Base-by-base conservation (phyloP, 2,113 vertebrate genomes). In the Sinosuthora webbiana region DNA sequence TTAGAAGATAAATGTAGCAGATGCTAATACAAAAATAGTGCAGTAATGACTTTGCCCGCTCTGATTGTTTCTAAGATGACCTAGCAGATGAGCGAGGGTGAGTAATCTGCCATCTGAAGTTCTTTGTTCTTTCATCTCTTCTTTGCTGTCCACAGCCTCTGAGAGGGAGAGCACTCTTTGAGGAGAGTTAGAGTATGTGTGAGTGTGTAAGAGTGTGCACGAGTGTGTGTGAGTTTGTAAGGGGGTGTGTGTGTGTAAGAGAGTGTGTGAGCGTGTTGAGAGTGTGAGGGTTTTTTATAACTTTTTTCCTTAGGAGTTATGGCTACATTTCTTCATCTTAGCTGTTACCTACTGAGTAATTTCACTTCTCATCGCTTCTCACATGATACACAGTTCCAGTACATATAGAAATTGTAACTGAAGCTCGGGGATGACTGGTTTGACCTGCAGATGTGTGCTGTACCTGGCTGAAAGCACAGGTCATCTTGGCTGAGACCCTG, bases 11-110 rank as follows among this genome's bases (percentile, higher is more conserved):
- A 92, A 89, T 56, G 56, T 59, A 71, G 69, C 89, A 89, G 86
- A 92, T 85, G 49, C 79, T 85, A 82, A 52, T 63, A 84, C 83
- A 90, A 9, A 11, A 90, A 89, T 95, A 92, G 37, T 71, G 60
- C 60, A 87, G 92, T 84, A 71, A 75, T 86, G 76, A 60, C 88
- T 94, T 81, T 23, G 78, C 70, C 69, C 81, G 88, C 56, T 84
- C 86, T 87, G 90, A 75, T 92, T 71, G 73, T 93, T 97, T 90
- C 39, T 68, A 8, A 81, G 86, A 82, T 95, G 94, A 94, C 94
- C 89, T 60, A 56, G 84, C 63, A 89, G 94, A 22, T 1, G 7
- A 92, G 73, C 0, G 45, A 92, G 84, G 44, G 49, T 78, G 92
- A 86, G 47, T 90, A 94, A 96, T 94, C 88, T 90, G 71, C 92